Conservation (phyloP, 2,113 vertebrate genomes). For the Catharus bicknelli region DNA sequence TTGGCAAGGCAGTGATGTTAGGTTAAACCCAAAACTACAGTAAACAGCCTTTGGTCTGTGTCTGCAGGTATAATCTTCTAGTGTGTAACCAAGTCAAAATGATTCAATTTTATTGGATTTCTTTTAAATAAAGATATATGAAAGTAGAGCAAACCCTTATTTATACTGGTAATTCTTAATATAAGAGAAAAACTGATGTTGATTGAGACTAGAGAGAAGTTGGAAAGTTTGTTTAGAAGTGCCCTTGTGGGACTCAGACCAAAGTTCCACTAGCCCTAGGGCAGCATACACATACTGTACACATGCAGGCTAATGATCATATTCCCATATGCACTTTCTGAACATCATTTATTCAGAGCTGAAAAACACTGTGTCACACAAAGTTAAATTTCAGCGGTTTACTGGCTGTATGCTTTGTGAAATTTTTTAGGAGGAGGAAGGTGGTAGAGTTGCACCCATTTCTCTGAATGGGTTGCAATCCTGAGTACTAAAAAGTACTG, state of each 20-base stretch:
- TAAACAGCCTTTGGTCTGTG: not conserved
- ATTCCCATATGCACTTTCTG: not conserved
- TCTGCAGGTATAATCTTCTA: not conserved
- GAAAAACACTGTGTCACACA: not conserved
- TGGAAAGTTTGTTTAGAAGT: slow-evolving; percentile 9
- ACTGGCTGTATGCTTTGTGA: not conserved
- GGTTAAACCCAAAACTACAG: not conserved
- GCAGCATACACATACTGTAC: not conserved
- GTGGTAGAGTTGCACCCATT: not conserved
- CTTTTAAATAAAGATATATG: not conserved
- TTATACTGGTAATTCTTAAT: not conserved
- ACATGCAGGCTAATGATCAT: not conserved
- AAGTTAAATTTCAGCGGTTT: not conserved
- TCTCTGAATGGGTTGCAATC: not conserved
- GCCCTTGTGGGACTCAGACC: not conserved
- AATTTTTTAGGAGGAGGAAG: not conserved
- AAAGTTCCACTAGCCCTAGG: not conserved
- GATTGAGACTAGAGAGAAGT: not conserved
- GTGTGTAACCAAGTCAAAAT: not conserved
- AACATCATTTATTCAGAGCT: not conserved
- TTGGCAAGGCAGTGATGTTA: not conserved
- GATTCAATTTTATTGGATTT: not conserved
- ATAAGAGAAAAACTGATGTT: not conserved
- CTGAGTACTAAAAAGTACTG: not conserved
- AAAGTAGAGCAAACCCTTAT: not conserved